Base-by-base conservation (phyloP, 2,113 vertebrate genomes). In the Phyllopteryx taeniolatus region DNA sequence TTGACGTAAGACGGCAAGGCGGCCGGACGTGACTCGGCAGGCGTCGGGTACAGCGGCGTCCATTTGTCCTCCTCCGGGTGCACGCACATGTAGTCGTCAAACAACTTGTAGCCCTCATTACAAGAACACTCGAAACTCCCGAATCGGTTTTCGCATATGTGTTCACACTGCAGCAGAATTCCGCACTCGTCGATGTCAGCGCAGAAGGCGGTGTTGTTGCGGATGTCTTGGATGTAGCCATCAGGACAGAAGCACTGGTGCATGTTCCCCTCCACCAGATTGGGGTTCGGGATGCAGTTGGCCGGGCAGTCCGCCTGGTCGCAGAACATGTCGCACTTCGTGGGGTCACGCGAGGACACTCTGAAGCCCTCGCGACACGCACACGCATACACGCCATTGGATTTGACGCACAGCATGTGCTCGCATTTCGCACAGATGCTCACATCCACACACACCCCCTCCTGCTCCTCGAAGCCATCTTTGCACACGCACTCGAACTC, bases 181-280 rank as follows among this genome's bases (percentile, higher is more conserved):
- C 42, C 39, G 31, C 88, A 90, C 9, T 91, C 87, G 3, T 88
- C 0, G 0, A 89, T 80, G 74, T 86, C 87, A 0, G 47, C 47
- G 83, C 90, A 91, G 0, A 66, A 1, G 2, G 2, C 0, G 0
- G 15, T 54, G 0, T 8, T 2, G 54, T 77, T 51, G 0, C 1
- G 6, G 0, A 0, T 0, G 73, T 89, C 77, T 1, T 2, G 0
- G 6, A 91, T 56, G 79, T 75, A 90, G 1, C 90, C 90, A 0
- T 31, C 0, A 0, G 75, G 86, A 17, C 90, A 91, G 60, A 1
- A 56, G 20, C 88, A 91, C 12, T 66, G n/a, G 1, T 20, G 3
- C 49, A 3, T 5, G 1, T 14, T 1, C 12, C 0, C 1, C 0
- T 2, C 1, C 1, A 19, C 0, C 1, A 3, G 0, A 0, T 56